Base-by-base conservation (phyloP, 2,113 vertebrate species). In the Pteropus alecto region DNA sequence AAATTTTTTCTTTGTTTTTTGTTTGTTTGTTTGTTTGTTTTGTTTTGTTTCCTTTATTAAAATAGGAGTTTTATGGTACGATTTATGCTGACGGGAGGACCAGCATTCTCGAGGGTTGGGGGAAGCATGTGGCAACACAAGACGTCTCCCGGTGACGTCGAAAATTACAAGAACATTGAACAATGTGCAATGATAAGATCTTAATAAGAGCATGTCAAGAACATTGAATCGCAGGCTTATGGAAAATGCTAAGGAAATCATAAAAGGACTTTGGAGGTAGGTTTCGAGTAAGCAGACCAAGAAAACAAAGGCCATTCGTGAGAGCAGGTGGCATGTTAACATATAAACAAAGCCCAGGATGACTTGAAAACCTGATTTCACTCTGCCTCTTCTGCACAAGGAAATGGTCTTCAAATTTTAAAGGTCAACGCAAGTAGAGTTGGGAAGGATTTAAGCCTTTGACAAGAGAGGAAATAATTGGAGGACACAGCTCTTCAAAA, bases 291-390 rank as follows among this genome's bases (percentile, higher is more conserved):
- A 30, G 24, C 30, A 54, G 28, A 33, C 63, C 16, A 9, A 11
- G 71, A 5, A n/a, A 56, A 14, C 12, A 5, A 24, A 24, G 1
- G 26, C 38, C 2, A 0, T 11, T 30, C 0, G 1, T 0, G 30
- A 60, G 5, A 35, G 18, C 43, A 21, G 43, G 8, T 33, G 16
- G 5, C 58, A 2, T 26, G 26, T 16, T n/a, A 41, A n/a, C 35
- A 13, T 24, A 1, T 4, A 22, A 19, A 18, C 33, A 22, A 22
- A 41, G 7, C 3, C 18, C 4, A 0, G n/a, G 13, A 2, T 6
- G 1, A 2, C 46, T 33, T 74, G 68, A 70, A 30, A 87, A 4
- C 0, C 46, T 3, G 4, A 22, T 71, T 48, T 51, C n/a, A 67
- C 24, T 10, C 19, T 58, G 43, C 35, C 26, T 38, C 56, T 35